A percentile compares a stretch with the other conserved stretches of the same genome.
These are phyloP conservation scores for Tragelaphus scriptus DNA, from an alignment of 2,113 vertebrate genomes.

Conservation along the genomic window DNA sequence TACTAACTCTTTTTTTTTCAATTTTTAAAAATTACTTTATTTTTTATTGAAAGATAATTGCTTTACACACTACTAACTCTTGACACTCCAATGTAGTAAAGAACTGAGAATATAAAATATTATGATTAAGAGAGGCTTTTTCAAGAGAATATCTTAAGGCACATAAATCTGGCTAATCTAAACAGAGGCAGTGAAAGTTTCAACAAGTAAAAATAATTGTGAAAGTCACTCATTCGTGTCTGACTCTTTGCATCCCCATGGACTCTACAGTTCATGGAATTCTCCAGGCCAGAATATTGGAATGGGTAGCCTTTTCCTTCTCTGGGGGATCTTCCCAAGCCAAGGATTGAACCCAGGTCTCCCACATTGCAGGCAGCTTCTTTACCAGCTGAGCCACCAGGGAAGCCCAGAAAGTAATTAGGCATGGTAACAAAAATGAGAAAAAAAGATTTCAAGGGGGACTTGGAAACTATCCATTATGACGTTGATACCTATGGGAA, in stretches of 20 bases:
- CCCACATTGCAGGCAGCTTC: neutral
- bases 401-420: neutral
- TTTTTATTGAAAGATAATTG: neutral
- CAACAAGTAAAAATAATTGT: neutral
- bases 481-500: neutral
- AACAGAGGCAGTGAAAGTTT: neutral
- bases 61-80: neutral
- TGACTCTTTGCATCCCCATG: neutral
- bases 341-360: neutral
- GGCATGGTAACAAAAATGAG: neutral
- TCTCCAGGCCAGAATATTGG: neutral
- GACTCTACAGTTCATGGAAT: neutral
- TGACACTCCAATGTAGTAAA: neutral
- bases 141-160: neutral
- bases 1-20: neutral
- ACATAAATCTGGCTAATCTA: neutral
- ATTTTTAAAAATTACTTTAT: neutral
- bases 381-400: neutral
- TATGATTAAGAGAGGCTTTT: neutral
- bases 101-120: neutral
- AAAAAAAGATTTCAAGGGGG: neutral
- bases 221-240: neutral
- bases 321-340: neutral
- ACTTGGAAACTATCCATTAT: neutral
- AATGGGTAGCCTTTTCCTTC: neutral